Base-by-base conservation (phyloP, 1,140 invertebrate genomes). In the Pachyrhynchus sulphureomaculatus region DNA sequence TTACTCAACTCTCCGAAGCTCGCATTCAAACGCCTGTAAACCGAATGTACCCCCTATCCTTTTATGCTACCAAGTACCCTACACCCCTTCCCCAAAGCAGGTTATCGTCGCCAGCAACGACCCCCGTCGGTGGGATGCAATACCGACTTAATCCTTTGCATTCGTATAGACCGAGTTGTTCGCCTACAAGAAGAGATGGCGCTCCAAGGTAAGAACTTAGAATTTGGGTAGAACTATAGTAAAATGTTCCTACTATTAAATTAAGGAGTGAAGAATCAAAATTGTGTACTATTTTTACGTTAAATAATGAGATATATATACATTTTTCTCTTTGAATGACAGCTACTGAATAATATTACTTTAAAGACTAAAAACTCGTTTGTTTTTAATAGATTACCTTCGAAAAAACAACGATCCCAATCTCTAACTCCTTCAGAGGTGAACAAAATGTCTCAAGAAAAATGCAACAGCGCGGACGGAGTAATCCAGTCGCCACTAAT, bases 1-100 rank as follows among this genome's bases (percentile, higher is more conserved):
- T 98, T 67, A 95, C 94, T 0, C 83, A 85, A 12, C 87, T 88
- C 0, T 95, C 93, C 9, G 92, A 92, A 1, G 94, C 93, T 0
- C 82, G 91, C 37, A 94, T 98, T 39, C 83, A 84, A 49, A 84
- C 82, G 62, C 92, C 93, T 2, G 82, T 84, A 24, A 89, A 91
- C 68, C 80, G 91, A 23, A 79, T 83, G 59, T 85, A 84, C 75
- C 88, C 88, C 0, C 73, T 90, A 9, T 83, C 82, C 45, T 85
- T 84, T 65, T 86, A 86, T 68, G 83, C 83, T n/a, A 77, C 78
- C 17, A 82, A 83, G 61, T 85, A 84, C 69, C 74, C 75, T 10
- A 63, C 74, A 1, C 70, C 72, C 2, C 64, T 70, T 13, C 67
- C 65, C 1, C 61, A 65, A 26, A 74, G 71, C 42, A 56, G 75